A percentile compares a stretch with the other conserved stretches of the same genome.
Conservation (phyloP, 2,113 vertebrate species). For the Scatophagus argus region DNA sequence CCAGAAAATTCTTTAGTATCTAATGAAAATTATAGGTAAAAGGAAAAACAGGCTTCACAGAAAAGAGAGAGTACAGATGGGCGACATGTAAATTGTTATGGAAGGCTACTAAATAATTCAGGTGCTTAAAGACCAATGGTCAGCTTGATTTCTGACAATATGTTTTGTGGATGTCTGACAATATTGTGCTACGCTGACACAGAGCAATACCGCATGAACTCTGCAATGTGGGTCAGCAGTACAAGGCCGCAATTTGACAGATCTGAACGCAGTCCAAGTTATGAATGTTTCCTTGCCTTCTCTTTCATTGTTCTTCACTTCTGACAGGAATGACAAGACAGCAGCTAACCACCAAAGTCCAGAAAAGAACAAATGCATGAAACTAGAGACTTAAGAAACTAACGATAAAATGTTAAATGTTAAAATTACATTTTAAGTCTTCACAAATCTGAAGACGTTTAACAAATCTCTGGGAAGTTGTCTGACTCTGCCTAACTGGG, state of each 20-base stretch:
- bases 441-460: no score
- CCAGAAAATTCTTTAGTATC: not conserved
- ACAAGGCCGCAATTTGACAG: not conserved
- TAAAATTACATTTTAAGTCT: no score
- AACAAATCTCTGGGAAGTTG: no score
- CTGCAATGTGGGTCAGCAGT: not conserved
- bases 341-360: not conserved
- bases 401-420: no score
- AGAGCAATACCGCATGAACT: not conserved
- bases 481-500: no score
- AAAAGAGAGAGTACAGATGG: not conserved
- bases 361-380: not conserved
- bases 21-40: not conserved
- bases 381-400: no score
- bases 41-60: not conserved
- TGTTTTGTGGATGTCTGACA: not conserved
- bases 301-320: not conserved
- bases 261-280: not conserved
- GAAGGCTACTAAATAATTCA: not conserved
- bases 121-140: not conserved
- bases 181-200: not conserved
- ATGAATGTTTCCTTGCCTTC: not conserved
- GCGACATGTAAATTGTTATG: not conserved
- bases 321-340: not conserved
- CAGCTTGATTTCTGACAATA: not conserved